Evolutionary conservation across 2,797 vertebrate species (phyloP).

Genomic region (Chelonia mydas): DNA sequence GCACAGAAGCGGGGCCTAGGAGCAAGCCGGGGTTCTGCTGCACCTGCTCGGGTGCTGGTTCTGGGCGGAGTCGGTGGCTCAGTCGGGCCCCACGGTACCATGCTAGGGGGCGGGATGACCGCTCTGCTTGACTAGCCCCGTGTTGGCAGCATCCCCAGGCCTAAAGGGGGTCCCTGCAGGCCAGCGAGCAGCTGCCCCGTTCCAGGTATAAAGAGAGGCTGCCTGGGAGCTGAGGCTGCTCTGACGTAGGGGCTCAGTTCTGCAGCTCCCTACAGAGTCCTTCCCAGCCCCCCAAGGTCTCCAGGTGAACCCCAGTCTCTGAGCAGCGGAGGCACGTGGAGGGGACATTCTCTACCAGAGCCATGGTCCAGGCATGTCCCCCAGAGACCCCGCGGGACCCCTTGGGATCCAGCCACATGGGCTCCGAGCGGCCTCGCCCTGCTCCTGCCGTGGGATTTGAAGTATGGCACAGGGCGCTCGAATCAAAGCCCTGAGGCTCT

Average conservation of each 20-base stretch:
- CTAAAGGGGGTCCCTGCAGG: neutral
- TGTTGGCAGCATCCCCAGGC: neutral
- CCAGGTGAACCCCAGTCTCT: neutral
- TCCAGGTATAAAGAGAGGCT: neutral
- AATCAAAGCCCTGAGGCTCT: too few species aligned
- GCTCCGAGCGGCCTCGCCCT: neutral
- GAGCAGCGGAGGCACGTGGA: neutral
- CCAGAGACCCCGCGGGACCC: neutral
- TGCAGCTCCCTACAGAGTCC: neutral
- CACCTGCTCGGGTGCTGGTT: neutral
- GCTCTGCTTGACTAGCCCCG: fast-evolving
- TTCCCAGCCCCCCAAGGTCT: neutral
- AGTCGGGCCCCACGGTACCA: too few species aligned
- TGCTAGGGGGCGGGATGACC: neutral
- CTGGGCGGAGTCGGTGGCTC: too few species aligned
- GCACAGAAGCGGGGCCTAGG: fast-evolving
- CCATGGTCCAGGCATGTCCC: neutral
- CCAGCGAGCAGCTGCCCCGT: too few species aligned
- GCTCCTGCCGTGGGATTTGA: too few species aligned
- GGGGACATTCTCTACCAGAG: too few species aligned
- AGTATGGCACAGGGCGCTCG: too few species aligned
- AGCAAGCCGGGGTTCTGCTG: neutral
- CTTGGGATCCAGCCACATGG: neutral
- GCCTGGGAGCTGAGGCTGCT: neutral
- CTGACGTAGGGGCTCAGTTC: neutral